phyloP scores from a whole-genome alignment of 2,113 vertebrate species.

The Balaenoptera acutorostrata region DNA sequence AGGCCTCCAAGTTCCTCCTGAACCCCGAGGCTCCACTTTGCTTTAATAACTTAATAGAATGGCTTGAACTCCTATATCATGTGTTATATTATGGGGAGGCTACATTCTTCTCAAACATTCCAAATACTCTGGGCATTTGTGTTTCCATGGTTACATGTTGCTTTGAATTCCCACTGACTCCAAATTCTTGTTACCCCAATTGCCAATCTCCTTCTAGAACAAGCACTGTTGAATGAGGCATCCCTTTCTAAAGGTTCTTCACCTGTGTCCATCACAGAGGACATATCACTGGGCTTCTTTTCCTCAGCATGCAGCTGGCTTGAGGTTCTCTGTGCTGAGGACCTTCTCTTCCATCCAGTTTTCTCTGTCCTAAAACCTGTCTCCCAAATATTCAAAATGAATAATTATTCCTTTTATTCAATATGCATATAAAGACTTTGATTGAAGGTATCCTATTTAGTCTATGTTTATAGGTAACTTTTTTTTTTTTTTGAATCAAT shows the following conservation, averaged over 20 bases:
- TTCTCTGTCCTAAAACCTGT: neutral
- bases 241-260: neutral
- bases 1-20: neutral
- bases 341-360: neutral
- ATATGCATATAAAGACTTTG: neutral
- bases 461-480: neutral
- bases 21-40: neutral
- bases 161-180: neutral
- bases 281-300: rapidly evolving
- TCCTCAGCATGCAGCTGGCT: neutral
- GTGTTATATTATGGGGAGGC: neutral
- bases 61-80: neutral
- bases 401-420: neutral
- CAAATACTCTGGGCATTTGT: neutral
- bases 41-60: neutral
- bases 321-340: neutral
- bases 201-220: neutral
- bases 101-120: neutral
- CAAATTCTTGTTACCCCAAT: neutral
- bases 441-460: neutral
- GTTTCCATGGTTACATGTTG: neutral
- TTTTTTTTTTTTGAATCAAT: neutral
- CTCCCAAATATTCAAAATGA: neutral
- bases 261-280: neutral
- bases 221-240: neutral